These are phyloP conservation scores for Ardeotis arabs DNA, from an alignment of 2,113 vertebrate species.

Conservation along the genomic window DNA sequence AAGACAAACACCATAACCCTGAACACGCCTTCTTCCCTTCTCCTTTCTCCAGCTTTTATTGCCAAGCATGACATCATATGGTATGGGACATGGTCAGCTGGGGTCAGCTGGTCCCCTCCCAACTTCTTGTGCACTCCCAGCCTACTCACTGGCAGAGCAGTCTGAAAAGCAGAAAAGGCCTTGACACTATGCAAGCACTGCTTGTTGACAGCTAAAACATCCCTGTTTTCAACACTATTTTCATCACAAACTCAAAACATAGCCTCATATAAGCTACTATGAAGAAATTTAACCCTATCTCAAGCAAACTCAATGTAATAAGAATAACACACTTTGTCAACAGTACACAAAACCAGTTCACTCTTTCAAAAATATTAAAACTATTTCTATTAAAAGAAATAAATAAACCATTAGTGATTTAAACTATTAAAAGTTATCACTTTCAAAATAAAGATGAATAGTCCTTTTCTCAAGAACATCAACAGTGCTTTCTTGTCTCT, in stretches of 20 bases:
- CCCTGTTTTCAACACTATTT: no score
- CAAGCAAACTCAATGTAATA: neutral
- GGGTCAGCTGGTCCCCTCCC: neutral
- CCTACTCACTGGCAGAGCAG: accelerated
- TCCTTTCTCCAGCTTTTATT: neutral
- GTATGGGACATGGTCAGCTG: neutral
- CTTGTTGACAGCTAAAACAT: no score
- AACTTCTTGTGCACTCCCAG: neutral
- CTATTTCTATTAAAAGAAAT: neutral
- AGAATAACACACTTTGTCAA: neutral
- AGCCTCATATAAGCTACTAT: neutral
- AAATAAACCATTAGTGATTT: neutral
- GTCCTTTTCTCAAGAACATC: neutral
- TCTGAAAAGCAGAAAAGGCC: neutral
- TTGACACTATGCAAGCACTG: neutral
- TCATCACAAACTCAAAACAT: neutral
- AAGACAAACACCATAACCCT: neutral
- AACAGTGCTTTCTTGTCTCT: neutral
- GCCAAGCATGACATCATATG: neutral
- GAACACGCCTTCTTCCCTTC: accelerated
- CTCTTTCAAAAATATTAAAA: neutral
- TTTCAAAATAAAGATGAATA: neutral
- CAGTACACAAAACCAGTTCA: neutral
- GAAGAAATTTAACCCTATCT: neutral
- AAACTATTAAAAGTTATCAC: neutral